Evolutionary conservation across 2,888 invertebrate genomes (phyloP), one percentile per base, ranked within the genome.

Genomic region (Drosophila kokeensis): DNA sequence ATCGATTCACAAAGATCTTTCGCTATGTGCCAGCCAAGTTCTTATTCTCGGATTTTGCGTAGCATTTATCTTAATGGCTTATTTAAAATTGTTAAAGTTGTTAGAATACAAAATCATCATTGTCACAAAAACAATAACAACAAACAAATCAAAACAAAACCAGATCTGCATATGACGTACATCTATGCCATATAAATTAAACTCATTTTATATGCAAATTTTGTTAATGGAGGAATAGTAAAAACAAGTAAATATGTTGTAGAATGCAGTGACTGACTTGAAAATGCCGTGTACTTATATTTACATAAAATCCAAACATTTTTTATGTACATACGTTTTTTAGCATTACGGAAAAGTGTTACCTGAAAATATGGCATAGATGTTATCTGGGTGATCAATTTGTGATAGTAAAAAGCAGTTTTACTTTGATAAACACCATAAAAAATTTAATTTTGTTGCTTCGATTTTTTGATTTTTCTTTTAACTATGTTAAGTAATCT

Each of bases 1-100:
- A 94, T 54, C 95, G 96, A 79, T 93, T 96, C 87, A 94, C 94
- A 81, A 94, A 94, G 83, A 93, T 96, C 50, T 96, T 96, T 82
- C 94, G 95, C 81, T 95, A 95, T 89, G 93, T 96, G 67, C 96
- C 96, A 18, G 96, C 95, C 0, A 94, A 95, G 83, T 96, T 93
- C 85, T 94, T 96, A 93, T 94, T 96, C 40, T 94, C 94, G 11
- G 96, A 96, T 83, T 93, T 95, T 32, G 60, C 32, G 1, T 79
- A 73, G 27, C 10, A 48, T 4, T 48, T 29, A 24, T 48, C 48
- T 21, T 21, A 21, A 29, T 32, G 38, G 2, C 42, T 27, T 24
- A 18, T 6, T 29, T 40, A 30, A 30, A 30, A 30, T 10, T 8
- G 2, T 30, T 30, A 10, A 45, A 32, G 24, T 34, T 18, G 32